Conservation (phyloP, 2,113 vertebrate species). For the Halcyon malimbica region DNA sequence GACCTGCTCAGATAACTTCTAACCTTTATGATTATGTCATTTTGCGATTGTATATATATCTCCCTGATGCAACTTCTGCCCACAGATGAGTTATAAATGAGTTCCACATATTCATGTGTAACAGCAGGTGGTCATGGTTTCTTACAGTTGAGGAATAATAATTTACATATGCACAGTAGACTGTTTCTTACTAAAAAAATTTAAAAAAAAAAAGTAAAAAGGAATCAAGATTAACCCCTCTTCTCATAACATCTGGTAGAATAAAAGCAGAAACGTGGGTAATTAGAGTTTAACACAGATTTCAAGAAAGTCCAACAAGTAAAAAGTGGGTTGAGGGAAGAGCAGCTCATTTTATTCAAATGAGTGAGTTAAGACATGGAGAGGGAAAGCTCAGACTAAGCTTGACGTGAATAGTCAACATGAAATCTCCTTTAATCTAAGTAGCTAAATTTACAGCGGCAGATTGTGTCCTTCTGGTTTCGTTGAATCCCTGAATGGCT, state of each 20-base stretch:
- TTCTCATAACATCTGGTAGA: not conserved
- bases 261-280: not conserved
- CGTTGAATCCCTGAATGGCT: not conserved
- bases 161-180: not conserved
- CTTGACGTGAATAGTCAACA: not conserved
- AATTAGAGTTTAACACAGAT: not conserved
- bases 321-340: not conserved
- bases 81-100: not conserved
- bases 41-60: not conserved
- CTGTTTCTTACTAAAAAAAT: not conserved
- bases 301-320: not conserved
- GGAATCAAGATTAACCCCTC: not conserved
- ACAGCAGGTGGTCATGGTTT: not conserved
- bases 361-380: not conserved
- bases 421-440: not conserved
- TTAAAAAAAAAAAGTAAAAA: not conserved
- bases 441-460: rapidly evolving
- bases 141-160: not conserved
- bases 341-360: not conserved
- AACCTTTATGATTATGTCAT: not conserved
- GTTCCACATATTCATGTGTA: not conserved
- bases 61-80: not conserved
- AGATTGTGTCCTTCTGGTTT: not conserved
- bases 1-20: not conserved
- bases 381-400: not conserved